phyloP scores from a whole-genome alignment of 2,888 invertebrate species.

The Drosophila imparisetae region DNA sequence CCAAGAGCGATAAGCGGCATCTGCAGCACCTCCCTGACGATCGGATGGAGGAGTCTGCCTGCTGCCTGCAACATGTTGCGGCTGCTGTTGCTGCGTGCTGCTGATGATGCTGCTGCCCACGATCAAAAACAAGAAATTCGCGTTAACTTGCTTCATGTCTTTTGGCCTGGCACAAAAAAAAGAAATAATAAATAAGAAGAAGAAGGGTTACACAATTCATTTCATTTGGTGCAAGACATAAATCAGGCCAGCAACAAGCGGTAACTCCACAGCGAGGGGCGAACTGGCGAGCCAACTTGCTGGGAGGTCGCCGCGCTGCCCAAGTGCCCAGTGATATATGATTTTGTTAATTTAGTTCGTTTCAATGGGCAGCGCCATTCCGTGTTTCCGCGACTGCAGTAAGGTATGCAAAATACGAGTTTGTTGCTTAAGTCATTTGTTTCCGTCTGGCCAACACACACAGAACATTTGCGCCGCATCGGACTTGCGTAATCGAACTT shows the following conservation, averaged over 20 bases:
- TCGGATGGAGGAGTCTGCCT: constrained; percentile 25
- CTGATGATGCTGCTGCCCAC: constrained; percentile 66
- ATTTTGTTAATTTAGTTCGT: constrained; percentile 76
- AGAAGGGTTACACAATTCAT: constrained; percentile 77
- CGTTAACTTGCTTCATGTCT: constrained; percentile 66
- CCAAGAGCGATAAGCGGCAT: constrained; percentile 68
- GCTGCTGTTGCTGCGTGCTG: constrained; percentile 11
- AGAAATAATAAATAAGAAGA: constrained; percentile 9
- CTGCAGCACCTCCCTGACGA: constrained; percentile 38
- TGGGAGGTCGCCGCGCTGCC: constrained; percentile 69
- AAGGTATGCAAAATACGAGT: constrained; percentile 53
- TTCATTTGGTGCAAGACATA: constrained; percentile 80
- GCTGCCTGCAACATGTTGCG: constrained; percentile 16
- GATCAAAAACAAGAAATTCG: constrained; percentile 77
- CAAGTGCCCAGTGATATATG: constrained; percentile 71
- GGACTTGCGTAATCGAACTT: constrained; percentile 65
- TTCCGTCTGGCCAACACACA: constrained; percentile 28
- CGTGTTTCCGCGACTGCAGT: constrained; percentile 11
- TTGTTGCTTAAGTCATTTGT: constrained; percentile 69
- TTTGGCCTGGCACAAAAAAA: constrained; percentile 31
- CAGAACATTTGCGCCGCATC: constrained; percentile 55
- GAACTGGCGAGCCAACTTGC: constrained; percentile 43
- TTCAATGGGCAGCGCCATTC: constrained; percentile 46
- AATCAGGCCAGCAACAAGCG: constrained; percentile 77
- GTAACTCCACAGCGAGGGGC: constrained; percentile 42